Evolutionary conservation across 2,113 vertebrate genomes (phyloP).

Genomic region (Litocranius walleri): DNA sequence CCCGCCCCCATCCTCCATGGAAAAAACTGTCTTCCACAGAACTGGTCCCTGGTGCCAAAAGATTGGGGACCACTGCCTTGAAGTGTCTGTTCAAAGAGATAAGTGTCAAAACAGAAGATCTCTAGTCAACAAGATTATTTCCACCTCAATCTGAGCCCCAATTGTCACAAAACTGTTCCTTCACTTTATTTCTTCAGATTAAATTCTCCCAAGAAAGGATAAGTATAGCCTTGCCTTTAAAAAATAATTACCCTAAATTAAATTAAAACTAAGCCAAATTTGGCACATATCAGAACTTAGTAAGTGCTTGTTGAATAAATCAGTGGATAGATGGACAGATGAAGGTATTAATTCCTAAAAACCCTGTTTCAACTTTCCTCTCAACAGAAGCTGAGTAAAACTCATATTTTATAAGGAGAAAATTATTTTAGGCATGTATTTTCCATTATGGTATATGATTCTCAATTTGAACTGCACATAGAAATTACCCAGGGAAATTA

Average conservation of each 20-base stretch:
- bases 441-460: background rate
- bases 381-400: background rate
- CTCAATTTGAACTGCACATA: background rate
- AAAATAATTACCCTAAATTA: background rate
- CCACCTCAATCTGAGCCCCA: background rate
- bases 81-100: background rate
- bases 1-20: background rate
- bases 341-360: background rate
- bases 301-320: background rate
- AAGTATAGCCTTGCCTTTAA: background rate
- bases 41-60: background rate
- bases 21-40: background rate
- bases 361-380: background rate
- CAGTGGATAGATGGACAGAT: background rate
- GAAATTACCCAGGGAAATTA: constrained; percentile 29
- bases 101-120: background rate
- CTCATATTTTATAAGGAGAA: background rate
- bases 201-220: background rate
- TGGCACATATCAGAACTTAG: background rate
- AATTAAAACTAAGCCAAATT: background rate
- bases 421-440: background rate
- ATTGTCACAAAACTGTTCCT: background rate
- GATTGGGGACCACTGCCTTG: background rate
- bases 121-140: background rate
- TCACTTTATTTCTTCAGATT: background rate